Conservation (phyloP, 2,797 vertebrate genomes). For the Clarias fuscus region DNA sequence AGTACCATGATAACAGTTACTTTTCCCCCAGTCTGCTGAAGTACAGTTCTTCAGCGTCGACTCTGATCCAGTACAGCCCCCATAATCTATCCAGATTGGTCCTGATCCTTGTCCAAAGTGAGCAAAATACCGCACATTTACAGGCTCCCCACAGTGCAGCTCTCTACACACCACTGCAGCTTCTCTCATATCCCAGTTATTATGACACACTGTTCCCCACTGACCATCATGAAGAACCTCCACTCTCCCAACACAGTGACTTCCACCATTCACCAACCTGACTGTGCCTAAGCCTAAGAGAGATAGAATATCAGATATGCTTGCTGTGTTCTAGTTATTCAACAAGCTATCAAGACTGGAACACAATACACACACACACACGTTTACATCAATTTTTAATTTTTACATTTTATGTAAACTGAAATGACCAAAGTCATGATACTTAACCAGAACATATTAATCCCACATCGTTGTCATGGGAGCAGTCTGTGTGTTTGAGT, state of each 20-base stretch:
- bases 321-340: too few relatives aligned
- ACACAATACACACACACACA: too few relatives aligned
- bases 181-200: neutral
- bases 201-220: conserved; percentile 49
- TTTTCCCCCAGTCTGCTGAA: neutral
- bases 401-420: too few relatives aligned
- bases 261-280: conserved; percentile 32
- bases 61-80: neutral
- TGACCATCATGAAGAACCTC: conserved; percentile 20
- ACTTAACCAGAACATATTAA: conserved; percentile 17
- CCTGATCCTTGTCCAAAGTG: neutral
- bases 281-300: neutral
- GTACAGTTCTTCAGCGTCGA: neutral
- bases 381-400: too few relatives aligned
- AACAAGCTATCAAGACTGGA: too few relatives aligned
- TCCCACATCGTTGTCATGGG: conserved; percentile 3
- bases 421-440: too few relatives aligned
- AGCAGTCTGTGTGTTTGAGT: neutral
- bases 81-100: conserved; percentile 12
- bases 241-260: conserved; percentile 29
- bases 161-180: conserved; percentile 33
- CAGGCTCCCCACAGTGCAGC: conserved; percentile 4
- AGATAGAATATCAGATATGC: neutral
- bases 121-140: fast-evolving
- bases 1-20: neutral